Conservation (phyloP, 2,797 vertebrate genomes). For the Avahi laniger region DNA sequence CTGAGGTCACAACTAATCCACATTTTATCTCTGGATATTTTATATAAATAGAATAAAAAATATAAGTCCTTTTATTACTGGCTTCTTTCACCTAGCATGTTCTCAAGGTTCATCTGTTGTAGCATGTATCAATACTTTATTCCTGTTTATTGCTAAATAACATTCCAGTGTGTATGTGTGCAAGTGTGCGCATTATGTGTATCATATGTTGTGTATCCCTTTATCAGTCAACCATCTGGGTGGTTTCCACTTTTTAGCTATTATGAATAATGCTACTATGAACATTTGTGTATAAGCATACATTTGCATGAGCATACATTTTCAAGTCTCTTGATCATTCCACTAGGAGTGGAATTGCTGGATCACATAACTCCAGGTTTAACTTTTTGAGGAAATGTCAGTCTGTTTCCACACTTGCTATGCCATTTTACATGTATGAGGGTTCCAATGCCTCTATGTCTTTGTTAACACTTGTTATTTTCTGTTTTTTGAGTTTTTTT, state of each 20-base stretch:
- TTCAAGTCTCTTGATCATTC: background rate
- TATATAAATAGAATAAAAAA: background rate
- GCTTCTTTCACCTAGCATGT: background rate
- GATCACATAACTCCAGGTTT: background rate
- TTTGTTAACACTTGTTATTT: background rate
- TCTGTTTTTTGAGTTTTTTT: background rate
- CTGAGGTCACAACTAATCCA: background rate
- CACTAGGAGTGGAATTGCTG: background rate
- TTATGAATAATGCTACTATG: background rate
- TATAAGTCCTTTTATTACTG: background rate
- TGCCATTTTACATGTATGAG: background rate
- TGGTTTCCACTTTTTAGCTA: background rate
- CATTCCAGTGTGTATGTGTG: background rate
- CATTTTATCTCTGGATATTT: background rate
- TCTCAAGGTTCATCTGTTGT: background rate
- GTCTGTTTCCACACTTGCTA: background rate
- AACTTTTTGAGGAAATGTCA: background rate
- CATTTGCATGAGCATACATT: background rate
- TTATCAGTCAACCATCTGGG: background rate
- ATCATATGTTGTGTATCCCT: background rate
- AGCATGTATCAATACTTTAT: background rate
- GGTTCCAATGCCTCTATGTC: background rate
- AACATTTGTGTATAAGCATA: background rate
- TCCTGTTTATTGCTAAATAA: background rate
- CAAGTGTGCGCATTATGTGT: too few relatives aligned